These are phyloP conservation scores for Coccyzus lansbergi DNA, from an alignment of 2,797 vertebrate species.

Conservation along the genomic window DNA sequence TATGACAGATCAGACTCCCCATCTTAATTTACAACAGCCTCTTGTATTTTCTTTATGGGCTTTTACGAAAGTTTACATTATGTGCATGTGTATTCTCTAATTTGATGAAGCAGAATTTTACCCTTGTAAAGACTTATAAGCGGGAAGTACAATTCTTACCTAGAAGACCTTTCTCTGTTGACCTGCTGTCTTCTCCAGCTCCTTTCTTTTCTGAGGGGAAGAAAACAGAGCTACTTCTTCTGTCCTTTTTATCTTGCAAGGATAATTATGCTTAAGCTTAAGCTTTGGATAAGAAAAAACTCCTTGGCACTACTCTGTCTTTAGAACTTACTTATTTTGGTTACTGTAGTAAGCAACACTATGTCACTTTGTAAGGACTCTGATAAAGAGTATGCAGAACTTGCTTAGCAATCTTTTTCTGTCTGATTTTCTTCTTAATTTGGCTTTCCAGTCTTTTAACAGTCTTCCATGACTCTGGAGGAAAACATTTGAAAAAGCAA, in stretches of 20 bases:
- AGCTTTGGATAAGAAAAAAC: background rate
- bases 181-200: background rate
- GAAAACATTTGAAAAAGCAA: background rate
- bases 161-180: background rate
- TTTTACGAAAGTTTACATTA: background rate
- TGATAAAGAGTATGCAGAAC: background rate
- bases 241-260: background rate
- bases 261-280: background rate
- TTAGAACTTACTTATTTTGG: background rate
- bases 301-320: background rate
- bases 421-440: slow-evolving; percentile 6
- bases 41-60: background rate
- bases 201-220: background rate
- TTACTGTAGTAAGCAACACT: background rate
- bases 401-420: background rate
- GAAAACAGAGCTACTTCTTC: background rate
- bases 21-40: background rate
- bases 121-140: background rate
- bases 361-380: background rate
- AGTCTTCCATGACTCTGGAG: background rate
- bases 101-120: background rate
- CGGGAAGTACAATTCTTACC: background rate
- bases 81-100: background rate
- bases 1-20: background rate
- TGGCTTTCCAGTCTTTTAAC: background rate